Conservation (phyloP, 2,113 vertebrate species). For the Aleadryas rufinucha region DNA sequence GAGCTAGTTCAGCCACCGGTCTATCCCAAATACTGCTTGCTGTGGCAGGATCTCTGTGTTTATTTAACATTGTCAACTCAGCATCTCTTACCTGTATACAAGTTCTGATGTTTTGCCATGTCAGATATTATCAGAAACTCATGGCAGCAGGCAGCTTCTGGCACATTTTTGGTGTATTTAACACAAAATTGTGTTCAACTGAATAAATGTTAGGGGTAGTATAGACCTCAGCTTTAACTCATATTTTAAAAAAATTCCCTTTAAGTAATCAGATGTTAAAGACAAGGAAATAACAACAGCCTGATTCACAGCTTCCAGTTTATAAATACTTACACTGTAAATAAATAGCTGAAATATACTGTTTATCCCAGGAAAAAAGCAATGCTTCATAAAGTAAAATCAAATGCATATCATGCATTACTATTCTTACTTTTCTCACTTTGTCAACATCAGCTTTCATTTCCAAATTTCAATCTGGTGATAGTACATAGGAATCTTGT, state of each 20-base stretch:
- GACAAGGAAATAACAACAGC: background rate
- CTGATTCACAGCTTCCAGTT: background rate
- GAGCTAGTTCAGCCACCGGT: background rate
- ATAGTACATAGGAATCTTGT: background rate
- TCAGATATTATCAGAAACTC: background rate
- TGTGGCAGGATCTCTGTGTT: fast-evolving
- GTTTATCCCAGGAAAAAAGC: background rate
- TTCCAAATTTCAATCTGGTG: background rate
- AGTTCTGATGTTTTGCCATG: background rate
- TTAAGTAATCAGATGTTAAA: background rate
- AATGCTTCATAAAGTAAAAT: background rate
- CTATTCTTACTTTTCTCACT: background rate
- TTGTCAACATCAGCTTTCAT: background rate
- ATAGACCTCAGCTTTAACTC: background rate
- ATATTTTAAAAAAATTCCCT: background rate
- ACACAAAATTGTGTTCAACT: background rate
- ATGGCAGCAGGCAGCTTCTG: background rate
- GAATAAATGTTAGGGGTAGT: background rate
- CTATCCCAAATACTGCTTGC: background rate
- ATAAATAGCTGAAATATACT: background rate
- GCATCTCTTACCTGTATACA: background rate
- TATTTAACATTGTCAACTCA: background rate
- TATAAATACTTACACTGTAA: background rate
- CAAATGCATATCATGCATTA: background rate
- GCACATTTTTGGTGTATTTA: background rate